These are phyloP conservation scores for Taxidea taxus DNA, from an alignment of 2,113 vertebrate genomes.

Conservation along the genomic window DNA sequence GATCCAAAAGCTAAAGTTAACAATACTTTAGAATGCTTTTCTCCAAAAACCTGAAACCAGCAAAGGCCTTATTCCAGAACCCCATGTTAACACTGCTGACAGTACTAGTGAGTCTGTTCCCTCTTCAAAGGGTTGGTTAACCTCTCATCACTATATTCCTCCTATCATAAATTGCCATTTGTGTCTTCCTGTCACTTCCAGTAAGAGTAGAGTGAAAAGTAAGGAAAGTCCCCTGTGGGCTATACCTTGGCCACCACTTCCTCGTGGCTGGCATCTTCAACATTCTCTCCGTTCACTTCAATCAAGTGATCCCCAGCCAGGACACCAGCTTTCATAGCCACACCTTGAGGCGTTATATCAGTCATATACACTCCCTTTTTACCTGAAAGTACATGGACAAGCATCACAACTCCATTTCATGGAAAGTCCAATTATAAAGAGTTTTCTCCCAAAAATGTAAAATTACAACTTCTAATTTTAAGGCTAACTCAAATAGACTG, in stretches of 20 bases:
- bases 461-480: neutral
- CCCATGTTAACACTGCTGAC: neutral
- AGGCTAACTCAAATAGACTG: neutral
- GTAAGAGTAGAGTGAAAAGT: neutral
- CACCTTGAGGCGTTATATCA: slow-evolving; percentile 82
- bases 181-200: neutral
- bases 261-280: slow-evolving; percentile 87
- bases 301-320: slow-evolving; percentile 87
- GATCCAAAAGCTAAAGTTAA: neutral
- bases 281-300: slow-evolving; percentile 92
- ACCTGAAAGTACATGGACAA: slow-evolving; percentile 79
- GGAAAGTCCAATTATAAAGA: neutral
- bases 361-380: slow-evolving; percentile 87
- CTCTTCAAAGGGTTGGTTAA: neutral
- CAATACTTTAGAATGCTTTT: neutral
- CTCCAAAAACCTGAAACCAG: neutral
- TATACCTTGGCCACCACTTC: slow-evolving; percentile 88
- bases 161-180: neutral
- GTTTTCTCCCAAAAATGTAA: neutral
- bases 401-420: neutral
- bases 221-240: neutral
- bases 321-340: slow-evolving; percentile 90
- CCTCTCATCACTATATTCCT: neutral
- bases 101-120: neutral
- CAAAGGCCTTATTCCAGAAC: neutral